Conservation (phyloP, 2,888 invertebrate species). For the Pachymerium ferrugineum region DNA sequence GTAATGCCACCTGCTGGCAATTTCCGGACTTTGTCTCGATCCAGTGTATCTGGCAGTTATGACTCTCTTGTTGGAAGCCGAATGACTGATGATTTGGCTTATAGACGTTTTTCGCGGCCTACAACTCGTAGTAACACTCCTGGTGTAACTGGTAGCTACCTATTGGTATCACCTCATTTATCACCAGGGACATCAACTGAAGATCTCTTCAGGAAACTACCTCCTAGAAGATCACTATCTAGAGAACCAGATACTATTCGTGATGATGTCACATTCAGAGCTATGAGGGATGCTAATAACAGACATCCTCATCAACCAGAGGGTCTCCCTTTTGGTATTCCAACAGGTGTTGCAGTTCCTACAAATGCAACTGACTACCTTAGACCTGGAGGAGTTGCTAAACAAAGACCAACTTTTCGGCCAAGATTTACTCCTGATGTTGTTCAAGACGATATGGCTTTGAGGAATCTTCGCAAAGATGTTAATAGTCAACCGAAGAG, state of each 20-base stretch:
- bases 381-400: constrained; percentile 40
- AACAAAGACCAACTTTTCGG: constrained; percentile 61
- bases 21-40: constrained; percentile 37
- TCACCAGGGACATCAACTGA: constrained; percentile 39
- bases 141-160: constrained; percentile 54
- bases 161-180: constrained; percentile 64
- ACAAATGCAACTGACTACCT: constrained; percentile 78
- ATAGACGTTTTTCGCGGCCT: constrained; percentile 56
- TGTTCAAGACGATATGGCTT: constrained; percentile 81
- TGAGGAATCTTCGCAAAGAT: constrained; percentile 76
- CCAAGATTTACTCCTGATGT: constrained; percentile 70
- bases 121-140: constrained; percentile 42
- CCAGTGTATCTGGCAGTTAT: constrained; percentile 30
- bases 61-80: constrained; percentile 51
- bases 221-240: neutral
- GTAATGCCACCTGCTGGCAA: constrained; percentile 41
- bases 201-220: constrained; percentile 8
- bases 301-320: constrained; percentile 67
- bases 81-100: constrained; percentile 74
- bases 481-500: neutral
- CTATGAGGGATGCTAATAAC: constrained; percentile 69
- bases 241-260: constrained; percentile 64
- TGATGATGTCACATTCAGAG: constrained; percentile 79
- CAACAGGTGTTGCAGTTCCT: constrained; percentile 72
- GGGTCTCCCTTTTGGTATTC: constrained; percentile 71